phyloP scores from a whole-genome alignment of 2,797 vertebrate species.

The Chrysocyon brachyurus region DNA sequence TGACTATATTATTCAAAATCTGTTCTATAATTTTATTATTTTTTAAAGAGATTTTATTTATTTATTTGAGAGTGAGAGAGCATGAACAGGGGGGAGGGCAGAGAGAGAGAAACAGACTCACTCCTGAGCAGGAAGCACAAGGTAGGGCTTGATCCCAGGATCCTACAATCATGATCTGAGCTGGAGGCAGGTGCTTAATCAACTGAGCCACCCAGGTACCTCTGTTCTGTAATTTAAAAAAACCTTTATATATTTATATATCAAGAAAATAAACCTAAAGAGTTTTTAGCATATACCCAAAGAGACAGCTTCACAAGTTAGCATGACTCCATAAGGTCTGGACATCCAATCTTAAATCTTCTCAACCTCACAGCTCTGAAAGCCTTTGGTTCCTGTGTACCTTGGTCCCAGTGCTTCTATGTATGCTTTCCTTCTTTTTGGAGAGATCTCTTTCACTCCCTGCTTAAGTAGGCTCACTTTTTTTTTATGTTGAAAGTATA shows the following conservation, averaged over 20 bases:
- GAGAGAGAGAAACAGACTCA: neutral
- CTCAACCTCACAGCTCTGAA: neutral
- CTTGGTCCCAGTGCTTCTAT: neutral
- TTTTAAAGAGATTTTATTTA: neutral
- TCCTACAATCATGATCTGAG: neutral
- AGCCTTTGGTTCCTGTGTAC: neutral
- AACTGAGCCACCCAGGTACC: neutral
- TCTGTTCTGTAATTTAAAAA: constrained; percentile 35
- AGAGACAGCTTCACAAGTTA: neutral
- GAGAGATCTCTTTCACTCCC: neutral
- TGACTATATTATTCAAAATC: neutral
- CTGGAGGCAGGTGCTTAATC: neutral
- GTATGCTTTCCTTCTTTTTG: neutral
- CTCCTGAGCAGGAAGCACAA: neutral
- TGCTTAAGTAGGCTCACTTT: neutral
- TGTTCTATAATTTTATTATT: neutral
- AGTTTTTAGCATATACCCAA: neutral
- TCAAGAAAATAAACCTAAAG: neutral
- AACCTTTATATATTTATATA: neutral
- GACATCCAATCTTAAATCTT: neutral
- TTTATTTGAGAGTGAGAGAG: neutral
- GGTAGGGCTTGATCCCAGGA: neutral
- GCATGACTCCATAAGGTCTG: neutral
- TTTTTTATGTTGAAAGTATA: neutral
- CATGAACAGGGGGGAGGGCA: neutral